These are phyloP conservation scores for Cerceris rybyensis DNA, from an alignment of 2,888 invertebrate species.

Conservation along the genomic window DNA sequence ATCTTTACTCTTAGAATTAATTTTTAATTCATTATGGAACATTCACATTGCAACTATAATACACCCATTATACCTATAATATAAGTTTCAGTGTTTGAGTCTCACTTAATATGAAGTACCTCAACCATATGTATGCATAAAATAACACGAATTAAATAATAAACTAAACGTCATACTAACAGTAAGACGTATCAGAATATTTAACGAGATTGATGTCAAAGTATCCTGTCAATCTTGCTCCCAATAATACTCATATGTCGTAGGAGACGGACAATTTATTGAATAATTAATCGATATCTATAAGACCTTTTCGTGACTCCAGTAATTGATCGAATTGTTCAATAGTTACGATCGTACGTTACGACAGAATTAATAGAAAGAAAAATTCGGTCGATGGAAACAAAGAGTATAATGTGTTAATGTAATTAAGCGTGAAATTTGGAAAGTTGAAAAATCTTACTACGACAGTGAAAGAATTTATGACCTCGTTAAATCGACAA, in stretches of 20 bases:
- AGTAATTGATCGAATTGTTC: constrained; percentile 23
- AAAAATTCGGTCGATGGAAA: background rate
- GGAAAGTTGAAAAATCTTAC: too few relatives aligned
- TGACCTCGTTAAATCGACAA: background rate
- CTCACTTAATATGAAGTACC: background rate
- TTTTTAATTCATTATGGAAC: background rate
- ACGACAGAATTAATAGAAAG: background rate
- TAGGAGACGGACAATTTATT: background rate
- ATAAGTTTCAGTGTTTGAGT: background rate
- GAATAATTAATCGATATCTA: constrained; percentile 25
- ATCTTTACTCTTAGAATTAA: constrained; percentile 22
- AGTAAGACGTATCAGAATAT: background rate
- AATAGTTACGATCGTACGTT: background rate
- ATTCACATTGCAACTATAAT: background rate
- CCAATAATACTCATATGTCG: constrained; percentile 13
- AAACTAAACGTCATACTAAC: background rate
- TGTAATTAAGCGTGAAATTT: too few relatives aligned
- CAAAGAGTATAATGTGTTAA: background rate
- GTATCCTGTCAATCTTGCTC: background rate
- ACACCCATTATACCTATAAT: too few relatives aligned
- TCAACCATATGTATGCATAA: background rate
- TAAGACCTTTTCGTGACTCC: constrained; percentile 29
- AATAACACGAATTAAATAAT: background rate
- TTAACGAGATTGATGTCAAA: background rate
- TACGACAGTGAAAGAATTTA: background rate